These are phyloP conservation scores for Altica lythri DNA, from an alignment of 2,888 invertebrate genomes.

Conservation along the genomic window DNA sequence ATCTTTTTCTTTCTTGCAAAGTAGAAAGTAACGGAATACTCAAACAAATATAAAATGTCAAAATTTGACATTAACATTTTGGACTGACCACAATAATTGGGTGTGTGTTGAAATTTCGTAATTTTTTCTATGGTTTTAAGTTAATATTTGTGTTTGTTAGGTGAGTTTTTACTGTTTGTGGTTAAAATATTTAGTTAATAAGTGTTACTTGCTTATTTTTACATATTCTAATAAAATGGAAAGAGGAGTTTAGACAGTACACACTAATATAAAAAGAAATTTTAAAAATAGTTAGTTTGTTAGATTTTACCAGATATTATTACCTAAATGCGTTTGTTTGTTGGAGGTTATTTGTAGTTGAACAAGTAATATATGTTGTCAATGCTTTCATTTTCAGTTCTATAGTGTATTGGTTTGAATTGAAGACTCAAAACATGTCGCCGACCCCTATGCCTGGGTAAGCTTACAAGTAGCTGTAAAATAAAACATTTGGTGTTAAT, in stretches of 20 bases:
- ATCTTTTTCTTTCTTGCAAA: conserved; percentile 7
- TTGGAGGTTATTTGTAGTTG: conserved; percentile 6
- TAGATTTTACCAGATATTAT: conserved; percentile 1
- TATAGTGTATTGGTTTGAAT: conserved; percentile 39
- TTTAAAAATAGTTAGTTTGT: conserved; percentile 4
- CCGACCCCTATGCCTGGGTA: conserved; percentile 59
- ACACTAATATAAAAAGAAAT: neutral
- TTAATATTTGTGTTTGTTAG: conserved; percentile 15
- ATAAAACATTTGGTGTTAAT: conserved; percentile 1
- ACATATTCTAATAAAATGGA: neutral
- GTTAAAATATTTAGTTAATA: neutral
- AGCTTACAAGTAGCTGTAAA: conserved; percentile 38
- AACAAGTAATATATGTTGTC: conserved; percentile 7
- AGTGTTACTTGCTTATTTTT: neutral
- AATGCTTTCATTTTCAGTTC: conserved; percentile 41
- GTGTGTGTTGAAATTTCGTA: conserved; percentile 37
- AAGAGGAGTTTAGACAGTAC: neutral
- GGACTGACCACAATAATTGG: conserved; percentile 35
- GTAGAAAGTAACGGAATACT: conserved; percentile 5
- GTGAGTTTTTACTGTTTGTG: conserved; percentile 8
- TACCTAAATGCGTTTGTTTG: neutral
- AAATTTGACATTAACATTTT: conserved; percentile 21
- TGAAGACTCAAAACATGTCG: conserved; percentile 53
- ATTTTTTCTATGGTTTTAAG: conserved; percentile 10
- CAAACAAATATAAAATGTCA: conserved; percentile 4